These are phyloP conservation scores for Stigmatopora nigra DNA, from an alignment of 2,113 vertebrate genomes.

Conservation along the genomic window DNA sequence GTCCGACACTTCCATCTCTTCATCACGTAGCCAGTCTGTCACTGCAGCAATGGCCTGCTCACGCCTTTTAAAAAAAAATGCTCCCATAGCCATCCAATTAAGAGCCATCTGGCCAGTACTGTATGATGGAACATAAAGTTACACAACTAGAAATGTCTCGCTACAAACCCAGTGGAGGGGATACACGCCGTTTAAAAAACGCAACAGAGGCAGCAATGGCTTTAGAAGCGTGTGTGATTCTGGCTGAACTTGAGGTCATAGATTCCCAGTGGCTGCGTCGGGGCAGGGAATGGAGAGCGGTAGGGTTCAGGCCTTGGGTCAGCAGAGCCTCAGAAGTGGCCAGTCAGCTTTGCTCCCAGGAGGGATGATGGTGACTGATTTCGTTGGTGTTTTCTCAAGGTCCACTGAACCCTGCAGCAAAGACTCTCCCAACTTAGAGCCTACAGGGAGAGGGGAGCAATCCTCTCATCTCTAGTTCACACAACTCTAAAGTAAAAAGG, in stretches of 20 bases:
- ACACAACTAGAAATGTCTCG: constrained; percentile 9
- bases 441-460: constrained; percentile 49
- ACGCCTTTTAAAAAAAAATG: constrained; percentile 83
- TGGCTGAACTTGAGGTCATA: constrained; percentile 57
- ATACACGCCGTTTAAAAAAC: constrained; percentile 44
- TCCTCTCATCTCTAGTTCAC: constrained; percentile 64
- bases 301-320: constrained; percentile 68
- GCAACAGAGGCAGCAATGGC: constrained; percentile 42
- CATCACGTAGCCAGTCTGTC: constrained; percentile 83
- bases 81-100: constrained; percentile 93
- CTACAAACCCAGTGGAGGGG: constrained; percentile 27
- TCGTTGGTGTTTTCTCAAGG: constrained; percentile 70
- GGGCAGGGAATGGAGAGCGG: constrained; percentile 62
- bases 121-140: constrained; percentile 36
- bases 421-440: constrained; percentile 51
- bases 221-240: constrained; percentile 62
- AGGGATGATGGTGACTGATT: constrained; percentile 62
- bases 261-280: constrained; percentile 62
- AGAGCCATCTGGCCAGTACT: constrained; percentile 85
- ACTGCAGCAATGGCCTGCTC: constrained; percentile 89
- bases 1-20: constrained; percentile 80
- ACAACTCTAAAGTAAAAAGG: constrained; percentile 56
- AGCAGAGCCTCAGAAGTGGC: constrained; percentile 67
- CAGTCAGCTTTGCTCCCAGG: constrained; percentile 61
- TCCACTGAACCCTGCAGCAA: constrained; percentile 68